Conservation (phyloP, 2,113 vertebrate genomes). For the Indicator maculatus region DNA sequence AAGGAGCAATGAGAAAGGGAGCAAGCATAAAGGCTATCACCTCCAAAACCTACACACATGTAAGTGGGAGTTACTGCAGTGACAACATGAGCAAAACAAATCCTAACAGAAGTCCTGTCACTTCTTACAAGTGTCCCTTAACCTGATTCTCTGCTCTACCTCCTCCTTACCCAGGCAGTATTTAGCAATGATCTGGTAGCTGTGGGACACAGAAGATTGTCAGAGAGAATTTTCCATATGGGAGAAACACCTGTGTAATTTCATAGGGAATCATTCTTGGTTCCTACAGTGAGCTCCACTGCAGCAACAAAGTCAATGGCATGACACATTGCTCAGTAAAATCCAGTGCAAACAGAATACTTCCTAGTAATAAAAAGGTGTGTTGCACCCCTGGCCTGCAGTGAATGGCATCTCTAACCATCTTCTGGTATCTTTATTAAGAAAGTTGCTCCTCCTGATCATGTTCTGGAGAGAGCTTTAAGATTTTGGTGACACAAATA, state of each 20-base stretch:
- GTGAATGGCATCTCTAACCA: neutral
- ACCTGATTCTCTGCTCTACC: neutral
- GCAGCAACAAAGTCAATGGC: neutral
- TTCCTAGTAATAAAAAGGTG: neutral
- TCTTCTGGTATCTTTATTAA: neutral
- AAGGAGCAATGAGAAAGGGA: conserved; percentile 36
- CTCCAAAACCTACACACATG: neutral
- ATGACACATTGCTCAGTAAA: neutral
- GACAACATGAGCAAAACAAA: conserved; percentile 21
- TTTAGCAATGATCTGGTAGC: neutral
- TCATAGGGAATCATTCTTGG: neutral
- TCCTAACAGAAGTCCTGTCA: neutral
- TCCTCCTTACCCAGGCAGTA: neutral
- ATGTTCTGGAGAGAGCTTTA: neutral
- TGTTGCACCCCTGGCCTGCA: neutral
- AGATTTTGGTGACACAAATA: neutral
- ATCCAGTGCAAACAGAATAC: neutral
- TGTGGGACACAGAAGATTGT: neutral
- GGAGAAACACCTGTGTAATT: neutral
- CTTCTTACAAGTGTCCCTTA: neutral
- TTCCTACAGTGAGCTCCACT: neutral
- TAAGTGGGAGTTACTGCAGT: conserved; percentile 10
- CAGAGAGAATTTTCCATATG: neutral
- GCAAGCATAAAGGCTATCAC: conserved; percentile 62
- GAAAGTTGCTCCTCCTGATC: neutral